A percentile compares a stretch with the other conserved stretches of the same genome.
phyloP scores from a whole-genome alignment of 2,113 vertebrate genomes.

The Hemibagrus wyckioides region DNA sequence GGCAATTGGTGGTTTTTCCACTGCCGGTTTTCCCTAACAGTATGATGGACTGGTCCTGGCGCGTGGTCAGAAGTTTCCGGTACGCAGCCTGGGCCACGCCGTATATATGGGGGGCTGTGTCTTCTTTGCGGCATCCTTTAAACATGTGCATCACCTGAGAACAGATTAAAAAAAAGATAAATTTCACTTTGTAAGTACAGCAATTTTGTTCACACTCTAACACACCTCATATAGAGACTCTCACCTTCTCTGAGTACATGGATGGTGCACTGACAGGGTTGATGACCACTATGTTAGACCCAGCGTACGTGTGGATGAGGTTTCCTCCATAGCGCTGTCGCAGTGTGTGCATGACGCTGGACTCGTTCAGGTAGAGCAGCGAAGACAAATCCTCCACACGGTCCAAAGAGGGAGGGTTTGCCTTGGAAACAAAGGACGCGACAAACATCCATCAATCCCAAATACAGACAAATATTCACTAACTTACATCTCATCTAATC shows the following conservation, averaged over 20 bases:
- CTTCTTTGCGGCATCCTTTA: conserved; percentile 91
- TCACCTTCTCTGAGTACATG: conserved; percentile 97
- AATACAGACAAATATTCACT: not conserved
- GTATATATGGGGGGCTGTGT: conserved; percentile 91
- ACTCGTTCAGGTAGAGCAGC: conserved; percentile 94
- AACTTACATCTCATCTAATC: not conserved
- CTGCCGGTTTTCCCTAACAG: conserved; percentile 90
- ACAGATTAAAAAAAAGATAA: not conserved
- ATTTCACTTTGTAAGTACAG: not conserved
- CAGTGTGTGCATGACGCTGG: conserved; percentile 88
- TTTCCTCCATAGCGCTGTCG: conserved; percentile 89
- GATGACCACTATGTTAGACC: conserved; percentile 88
- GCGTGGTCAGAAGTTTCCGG: conserved; percentile 87
- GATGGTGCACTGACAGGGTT: conserved; percentile 91
- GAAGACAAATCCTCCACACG: conserved; percentile 90
- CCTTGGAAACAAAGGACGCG: conserved; percentile 69
- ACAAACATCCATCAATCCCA: not conserved
- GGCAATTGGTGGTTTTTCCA: conserved; percentile 93
- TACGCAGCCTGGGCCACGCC: conserved; percentile 91
- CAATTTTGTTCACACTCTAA: not conserved
- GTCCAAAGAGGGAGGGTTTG: conserved; percentile 87
- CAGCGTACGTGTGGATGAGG: conserved; percentile 89
- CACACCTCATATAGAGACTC: not conserved
- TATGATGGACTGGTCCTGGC: conserved; percentile 92
- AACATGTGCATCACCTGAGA: conserved; percentile 98